A percentile compares a stretch with the other conserved stretches of the same genome.
phyloP scores from a whole-genome alignment of 2,888 invertebrate genomes.

The Lucinisca nassula region DNA sequence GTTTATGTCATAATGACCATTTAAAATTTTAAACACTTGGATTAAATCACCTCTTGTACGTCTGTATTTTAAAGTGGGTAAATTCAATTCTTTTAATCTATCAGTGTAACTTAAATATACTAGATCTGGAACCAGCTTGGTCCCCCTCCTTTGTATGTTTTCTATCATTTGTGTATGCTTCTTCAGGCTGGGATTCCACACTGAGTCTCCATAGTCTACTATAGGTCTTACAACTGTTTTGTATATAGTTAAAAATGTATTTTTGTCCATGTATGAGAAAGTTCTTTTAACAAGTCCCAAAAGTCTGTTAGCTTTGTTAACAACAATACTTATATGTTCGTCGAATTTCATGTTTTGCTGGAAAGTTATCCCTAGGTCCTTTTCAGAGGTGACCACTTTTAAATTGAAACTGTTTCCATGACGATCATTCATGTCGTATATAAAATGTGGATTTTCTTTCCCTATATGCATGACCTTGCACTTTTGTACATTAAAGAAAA shows the following conservation, averaged over 20 bases:
- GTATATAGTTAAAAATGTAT: not conserved
- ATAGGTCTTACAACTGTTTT: constrained; percentile 7
- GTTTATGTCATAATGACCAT: constrained; percentile 4
- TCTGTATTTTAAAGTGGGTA: constrained; percentile 16
- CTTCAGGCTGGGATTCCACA: constrained; percentile 1
- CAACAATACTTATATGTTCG: not conserved
- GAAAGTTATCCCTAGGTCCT: not conserved
- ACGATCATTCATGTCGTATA: not conserved
- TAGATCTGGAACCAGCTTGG: not conserved
- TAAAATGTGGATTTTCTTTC: not conserved
- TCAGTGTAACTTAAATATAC: not conserved
- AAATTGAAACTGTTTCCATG: not conserved
- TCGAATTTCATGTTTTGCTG: not conserved
- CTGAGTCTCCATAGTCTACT: constrained; percentile 14
- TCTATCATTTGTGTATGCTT: not conserved
- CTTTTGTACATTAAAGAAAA: not conserved
- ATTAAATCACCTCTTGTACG: constrained; percentile 7
- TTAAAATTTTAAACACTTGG: constrained; percentile 1
- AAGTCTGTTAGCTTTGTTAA: constrained; percentile 24
- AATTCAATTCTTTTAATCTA: not conserved
- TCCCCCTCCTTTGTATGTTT: not conserved
- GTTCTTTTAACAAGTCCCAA: constrained; percentile 19
- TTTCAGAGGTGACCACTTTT: not conserved
- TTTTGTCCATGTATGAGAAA: constrained; percentile 17
- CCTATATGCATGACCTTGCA: not conserved